phyloP scores from a whole-genome alignment of 2,888 invertebrate genomes.

The Ceriagrion tenellum region DNA sequence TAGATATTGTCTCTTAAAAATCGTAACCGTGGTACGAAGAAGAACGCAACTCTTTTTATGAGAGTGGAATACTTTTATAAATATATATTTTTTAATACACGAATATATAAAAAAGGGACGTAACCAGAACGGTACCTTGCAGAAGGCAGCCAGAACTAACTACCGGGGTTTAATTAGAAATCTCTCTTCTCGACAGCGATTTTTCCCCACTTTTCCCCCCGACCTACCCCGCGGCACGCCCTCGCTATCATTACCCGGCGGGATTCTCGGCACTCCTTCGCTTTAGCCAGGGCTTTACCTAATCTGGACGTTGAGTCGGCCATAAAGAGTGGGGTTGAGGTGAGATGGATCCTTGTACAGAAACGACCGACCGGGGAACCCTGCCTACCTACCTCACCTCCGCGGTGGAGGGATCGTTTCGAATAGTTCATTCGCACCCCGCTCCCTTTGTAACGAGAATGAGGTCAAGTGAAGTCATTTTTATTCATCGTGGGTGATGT shows the following conservation, averaged over 20 bases:
- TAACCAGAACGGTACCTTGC: neutral
- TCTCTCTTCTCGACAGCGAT: neutral
- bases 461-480: conserved; percentile 28
- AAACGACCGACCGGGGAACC: neutral
- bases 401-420: neutral
- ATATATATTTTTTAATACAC: neutral
- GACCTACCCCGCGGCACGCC: neutral
- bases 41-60: neutral
- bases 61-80: neutral
- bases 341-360: neutral
- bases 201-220: neutral
- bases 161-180: conserved; percentile 54
- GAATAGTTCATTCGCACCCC: conserved; percentile 15
- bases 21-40: neutral
- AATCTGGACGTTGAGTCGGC: conserved; percentile 56
- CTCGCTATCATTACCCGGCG: neutral
- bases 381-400: neutral
- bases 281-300: conserved; percentile 41
- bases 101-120: neutral
- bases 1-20: neutral
- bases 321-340: conserved; percentile 44
- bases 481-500: conserved; percentile 33
- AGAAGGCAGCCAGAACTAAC: neutral
- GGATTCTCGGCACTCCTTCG: conserved; percentile 2
- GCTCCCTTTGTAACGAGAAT: conserved; percentile 14